Percentiles rank a stretch among this genome's conserved stretches.
phyloP scores from a whole-genome alignment of 2,113 vertebrate genomes.

The Symphodus melops region DNA sequence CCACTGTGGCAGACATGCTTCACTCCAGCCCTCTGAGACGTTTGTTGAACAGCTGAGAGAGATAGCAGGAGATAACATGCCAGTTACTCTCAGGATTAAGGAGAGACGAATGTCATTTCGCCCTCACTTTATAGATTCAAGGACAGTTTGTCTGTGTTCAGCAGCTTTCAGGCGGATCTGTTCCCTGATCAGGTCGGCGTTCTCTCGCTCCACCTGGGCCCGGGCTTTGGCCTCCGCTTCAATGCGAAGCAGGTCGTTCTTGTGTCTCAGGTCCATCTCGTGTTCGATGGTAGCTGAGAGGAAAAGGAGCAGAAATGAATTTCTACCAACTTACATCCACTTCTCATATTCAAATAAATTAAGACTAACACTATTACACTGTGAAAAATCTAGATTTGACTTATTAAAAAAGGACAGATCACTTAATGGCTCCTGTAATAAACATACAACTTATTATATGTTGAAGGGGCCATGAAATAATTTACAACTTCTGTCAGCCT shows the following conservation, averaged over 20 bases:
- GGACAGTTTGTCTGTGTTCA: slow-evolving; percentile 90
- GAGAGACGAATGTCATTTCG: slow-evolving; percentile 31
- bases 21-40: slow-evolving; percentile 28
- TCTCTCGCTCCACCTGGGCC: slow-evolving; percentile 87
- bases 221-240: slow-evolving; percentile 89
- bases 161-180: slow-evolving; percentile 91
- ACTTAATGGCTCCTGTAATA: not conserved
- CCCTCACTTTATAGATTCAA: slow-evolving; percentile 88
- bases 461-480: not conserved
- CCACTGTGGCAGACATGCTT: slow-evolving; percentile 18
- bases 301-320: slow-evolving; percentile 13
- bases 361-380: no score
- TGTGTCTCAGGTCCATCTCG: slow-evolving; percentile 91
- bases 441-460: no score
- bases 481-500: not conserved
- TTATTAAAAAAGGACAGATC: not conserved
- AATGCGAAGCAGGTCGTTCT: slow-evolving; percentile 88
- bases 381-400: not conserved
- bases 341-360: not conserved
- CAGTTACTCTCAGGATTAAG: slow-evolving; percentile 54
- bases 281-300: slow-evolving; percentile 85
- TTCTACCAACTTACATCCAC: not conserved
- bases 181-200: slow-evolving; percentile 90
- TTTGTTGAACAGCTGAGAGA: slow-evolving; percentile 40
- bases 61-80: slow-evolving; percentile 32